Conservation (phyloP, 2,113 vertebrate species). For the Malurus melanocephalus region DNA sequence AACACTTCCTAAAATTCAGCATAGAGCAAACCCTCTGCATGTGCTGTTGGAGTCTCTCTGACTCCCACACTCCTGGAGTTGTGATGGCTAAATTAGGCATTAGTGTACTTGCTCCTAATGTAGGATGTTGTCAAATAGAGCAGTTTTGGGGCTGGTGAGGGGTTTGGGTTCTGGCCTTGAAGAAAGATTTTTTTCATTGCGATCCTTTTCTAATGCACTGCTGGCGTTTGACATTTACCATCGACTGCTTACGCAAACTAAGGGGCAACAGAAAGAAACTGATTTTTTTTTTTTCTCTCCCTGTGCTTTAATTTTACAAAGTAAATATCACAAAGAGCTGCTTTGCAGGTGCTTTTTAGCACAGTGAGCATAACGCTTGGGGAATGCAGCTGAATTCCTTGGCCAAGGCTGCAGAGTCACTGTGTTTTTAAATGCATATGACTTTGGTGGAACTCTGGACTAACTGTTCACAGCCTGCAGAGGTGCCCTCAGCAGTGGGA, state of each 20-base stretch:
- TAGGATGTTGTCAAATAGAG: not conserved
- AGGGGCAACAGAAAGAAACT: slow-evolving; percentile 7
- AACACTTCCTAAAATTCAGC: not conserved
- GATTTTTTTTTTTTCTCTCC: not conserved
- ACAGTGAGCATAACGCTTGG: not conserved
- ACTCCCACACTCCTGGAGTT: not conserved
- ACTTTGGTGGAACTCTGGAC: slow-evolving; percentile 26
- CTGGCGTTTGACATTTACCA: slow-evolving; percentile 35
- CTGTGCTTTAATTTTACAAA: slow-evolving; percentile 47
- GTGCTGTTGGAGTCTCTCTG: not conserved
- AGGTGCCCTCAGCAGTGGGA: not conserved
- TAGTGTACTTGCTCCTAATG: not conserved
- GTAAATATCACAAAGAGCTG: slow-evolving; percentile 47
- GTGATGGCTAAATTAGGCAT: not conserved
- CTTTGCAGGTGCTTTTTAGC: slow-evolving; percentile 46
- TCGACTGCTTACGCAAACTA: not conserved
- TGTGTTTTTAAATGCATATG: slow-evolving; percentile 45
- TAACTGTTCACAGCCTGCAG: not conserved
- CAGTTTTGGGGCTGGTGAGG: not conserved
- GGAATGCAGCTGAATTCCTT: slow-evolving; percentile 30
- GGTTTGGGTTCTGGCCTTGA: not conserved
- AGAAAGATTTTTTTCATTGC: not conserved
- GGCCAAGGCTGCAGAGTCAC: slow-evolving; percentile 51
- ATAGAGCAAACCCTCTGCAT: not conserved
- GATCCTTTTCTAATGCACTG: not conserved